Evolutionary conservation across 2,113 vertebrate species (phyloP).

Genomic region (Psilopogon haemacephalus): DNA sequence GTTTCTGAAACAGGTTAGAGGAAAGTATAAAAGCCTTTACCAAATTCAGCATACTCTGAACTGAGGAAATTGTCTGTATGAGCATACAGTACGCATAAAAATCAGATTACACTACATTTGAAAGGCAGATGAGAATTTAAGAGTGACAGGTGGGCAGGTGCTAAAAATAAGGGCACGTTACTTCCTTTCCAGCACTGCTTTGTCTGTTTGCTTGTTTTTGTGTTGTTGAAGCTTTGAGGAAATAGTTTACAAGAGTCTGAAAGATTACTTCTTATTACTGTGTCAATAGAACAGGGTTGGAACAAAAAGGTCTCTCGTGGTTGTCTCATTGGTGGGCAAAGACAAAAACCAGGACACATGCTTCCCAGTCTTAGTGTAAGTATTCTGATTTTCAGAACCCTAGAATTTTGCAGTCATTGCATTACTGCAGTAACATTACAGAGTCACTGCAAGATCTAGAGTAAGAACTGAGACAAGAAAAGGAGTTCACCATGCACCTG

Average conservation of each 20-base stretch:
- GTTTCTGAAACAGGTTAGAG: constrained; percentile 65
- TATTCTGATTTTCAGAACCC: background rate
- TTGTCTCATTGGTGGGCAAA: background rate
- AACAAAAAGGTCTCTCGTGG: background rate
- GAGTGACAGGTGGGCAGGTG: constrained; percentile 63
- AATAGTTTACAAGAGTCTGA: background rate
- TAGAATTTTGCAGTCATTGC: background rate
- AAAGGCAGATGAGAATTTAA: constrained; percentile 67
- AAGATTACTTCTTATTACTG: background rate
- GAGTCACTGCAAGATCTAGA: background rate
- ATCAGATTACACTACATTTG: constrained; percentile 65
- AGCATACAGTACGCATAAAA: constrained; percentile 65
- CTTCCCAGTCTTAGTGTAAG: background rate
- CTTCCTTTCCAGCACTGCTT: constrained; percentile 49
- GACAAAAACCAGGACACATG: background rate
- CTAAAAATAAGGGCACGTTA: constrained; percentile 65
- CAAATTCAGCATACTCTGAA: constrained; percentile 30
- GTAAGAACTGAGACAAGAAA: background rate
- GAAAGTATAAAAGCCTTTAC: constrained; percentile 54
- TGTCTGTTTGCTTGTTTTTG: constrained; percentile 44
- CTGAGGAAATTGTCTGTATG: constrained; percentile 50
- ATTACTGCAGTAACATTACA: background rate
- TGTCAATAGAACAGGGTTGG: background rate
- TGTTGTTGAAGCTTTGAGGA: constrained; percentile 41
- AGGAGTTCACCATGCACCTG: background rate